phyloP scores from a whole-genome alignment of 2,113 vertebrate species.

The Mesocricetus auratus region DNA sequence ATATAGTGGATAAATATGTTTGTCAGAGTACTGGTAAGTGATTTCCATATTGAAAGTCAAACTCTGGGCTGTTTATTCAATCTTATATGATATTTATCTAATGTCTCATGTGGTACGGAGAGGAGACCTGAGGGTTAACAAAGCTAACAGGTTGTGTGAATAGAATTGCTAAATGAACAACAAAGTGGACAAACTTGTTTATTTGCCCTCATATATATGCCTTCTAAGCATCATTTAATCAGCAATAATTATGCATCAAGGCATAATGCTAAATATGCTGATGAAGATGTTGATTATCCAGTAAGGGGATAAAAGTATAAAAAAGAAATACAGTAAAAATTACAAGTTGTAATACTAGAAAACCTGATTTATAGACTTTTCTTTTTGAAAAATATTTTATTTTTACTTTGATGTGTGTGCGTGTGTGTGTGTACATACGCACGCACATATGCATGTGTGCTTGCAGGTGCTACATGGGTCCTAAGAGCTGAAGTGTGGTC shows the following conservation, averaged over 20 bases:
- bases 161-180: background rate
- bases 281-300: background rate
- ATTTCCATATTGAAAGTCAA: background rate
- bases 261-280: background rate
- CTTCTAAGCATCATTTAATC: background rate
- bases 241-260: background rate
- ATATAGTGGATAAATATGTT: background rate
- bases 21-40: background rate
- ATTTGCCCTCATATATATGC: background rate
- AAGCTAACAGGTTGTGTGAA: background rate
- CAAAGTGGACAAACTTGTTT: background rate
- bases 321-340: background rate
- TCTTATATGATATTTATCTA: background rate
- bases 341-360: background rate
- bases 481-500: background rate
- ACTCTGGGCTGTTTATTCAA: background rate
- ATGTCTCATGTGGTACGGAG: background rate
- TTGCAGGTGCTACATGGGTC: background rate
- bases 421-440: background rate
- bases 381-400: background rate
- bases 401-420: background rate
- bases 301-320: background rate
- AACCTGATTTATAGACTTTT: background rate
- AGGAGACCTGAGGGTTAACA: background rate
- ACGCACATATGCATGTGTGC: too few species aligned